Evolutionary conservation across 2,888 invertebrate genomes (phyloP), one percentile per base, ranked within the genome.

Genomic region (Cephus sareptanus): DNA sequence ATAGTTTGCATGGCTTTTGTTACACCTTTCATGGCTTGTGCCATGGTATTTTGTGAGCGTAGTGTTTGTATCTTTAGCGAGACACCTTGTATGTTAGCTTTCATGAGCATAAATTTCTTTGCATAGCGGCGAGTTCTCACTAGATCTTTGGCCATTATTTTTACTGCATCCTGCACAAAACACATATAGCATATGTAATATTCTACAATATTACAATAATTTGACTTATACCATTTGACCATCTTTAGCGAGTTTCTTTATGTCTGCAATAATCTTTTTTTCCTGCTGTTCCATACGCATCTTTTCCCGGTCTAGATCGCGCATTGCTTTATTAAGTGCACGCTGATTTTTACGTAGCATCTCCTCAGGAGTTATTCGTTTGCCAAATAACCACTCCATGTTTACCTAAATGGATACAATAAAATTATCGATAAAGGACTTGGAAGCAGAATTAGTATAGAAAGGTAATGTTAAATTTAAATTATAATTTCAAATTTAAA

Each of bases 31-130:
- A 99, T 99, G 0, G 99, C 99, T 92, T 98, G 96, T 33, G 99
- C 99, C 99, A 99, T 99, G 11, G 99, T 97, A 93, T 98, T 99
- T 93, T 99, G 99, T 11, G 99, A 99, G 91, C 98, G 96, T 33
- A 99, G 94, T 0, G 99, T 99, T 93, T 99, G 99, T 82, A 99
- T 98, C 93, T 99, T 99, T 77, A 99, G 94, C 0, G 98, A 96
- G 15, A 98, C 98, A 0, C 98, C 98, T 92, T 99, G 99, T 87
- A 99, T 99, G 92, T 99, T 99, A 1, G 99, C 99, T 91, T 97
- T 97, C 99, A 99, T 99, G 84, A 99, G 92, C 95, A 99, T 99
- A 91, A 99, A 99, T 92, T 99, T 99, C 92, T 99, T 99, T 76
- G 96, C 96, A 89, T 99, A 99, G 75, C 96, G 95, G 80, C 99